Evolutionary conservation across 2,888 invertebrate genomes (phyloP), one percentile per base, ranked within the genome.

Genomic region (Papilio gigon): DNA sequence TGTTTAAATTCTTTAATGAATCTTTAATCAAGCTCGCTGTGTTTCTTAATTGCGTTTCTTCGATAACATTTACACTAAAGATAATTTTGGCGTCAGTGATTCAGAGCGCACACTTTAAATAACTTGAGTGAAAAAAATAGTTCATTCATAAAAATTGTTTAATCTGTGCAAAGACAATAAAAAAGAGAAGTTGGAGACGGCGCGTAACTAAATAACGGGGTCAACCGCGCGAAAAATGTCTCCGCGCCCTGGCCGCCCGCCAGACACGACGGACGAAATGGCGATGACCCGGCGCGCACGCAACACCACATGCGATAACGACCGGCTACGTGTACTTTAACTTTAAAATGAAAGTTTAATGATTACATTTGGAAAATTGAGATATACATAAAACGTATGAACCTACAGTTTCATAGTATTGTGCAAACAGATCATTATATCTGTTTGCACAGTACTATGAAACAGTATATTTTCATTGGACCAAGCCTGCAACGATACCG

Each of bases 221-320:
- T 85, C 88, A 86, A 73, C 74, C 78, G 70, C 81, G 87, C 84
- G 80, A 88, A 88, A 85, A 84, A 84, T 88, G 88, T 84, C 85
- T 76, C 77, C 78, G 72, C 75, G 71, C 71, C 42, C 76, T 88
- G 89, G 88, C 85, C 71, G n/a, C 22, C n/a, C 68, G 84, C 89
- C 89, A 87, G 62, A 71, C 71, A 74, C 74, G 74, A 77, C 80
- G 79, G 77, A 78, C 78, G 79, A 84, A 84, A 84, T 82, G 84
- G 81, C 84, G 83, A 78, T 78, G 80, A 80, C 84, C 83, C 59
- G 44, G 1, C 56, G n/a, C n/a, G 68, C 70, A 73, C 76, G 75
- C 79, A 78, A 82, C 78, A 78, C 74, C 74, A 71, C 73, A 44
- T 65, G 63, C 72, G 42, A 72, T 75, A 77, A 74, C 75, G 77